phyloP scores from a whole-genome alignment of 1,140 invertebrate species.

The Stegodyphus dumicola region DNA sequence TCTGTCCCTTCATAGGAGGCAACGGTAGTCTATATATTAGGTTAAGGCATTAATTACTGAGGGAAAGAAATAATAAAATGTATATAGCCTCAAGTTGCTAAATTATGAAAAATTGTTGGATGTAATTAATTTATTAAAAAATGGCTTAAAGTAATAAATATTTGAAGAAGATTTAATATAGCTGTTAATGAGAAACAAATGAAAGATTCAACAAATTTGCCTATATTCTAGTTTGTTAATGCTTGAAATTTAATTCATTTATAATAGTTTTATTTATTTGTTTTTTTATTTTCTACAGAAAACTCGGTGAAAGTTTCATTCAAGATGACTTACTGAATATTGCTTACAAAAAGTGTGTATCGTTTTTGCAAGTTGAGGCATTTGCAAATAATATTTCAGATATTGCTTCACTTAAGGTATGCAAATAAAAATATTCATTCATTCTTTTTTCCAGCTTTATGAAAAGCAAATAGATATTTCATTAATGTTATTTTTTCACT shows the following conservation, averaged over 20 bases:
- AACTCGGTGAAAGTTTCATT: conserved; percentile 4
- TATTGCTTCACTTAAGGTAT: conserved; percentile 7
- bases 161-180: not conserved
- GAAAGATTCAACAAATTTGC: not conserved
- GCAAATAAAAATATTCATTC: not conserved
- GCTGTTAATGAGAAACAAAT: not conserved
- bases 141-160: too few relatives aligned
- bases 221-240: not conserved
- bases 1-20: too few relatives aligned
- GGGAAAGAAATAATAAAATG: too few relatives aligned
- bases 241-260: not conserved
- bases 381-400: not conserved
- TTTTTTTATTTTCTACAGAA: conserved; percentile 7
- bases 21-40: too few relatives aligned
- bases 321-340: conserved; percentile 1
- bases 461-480: not conserved
- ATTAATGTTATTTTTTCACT: too few relatives aligned
- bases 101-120: not conserved
- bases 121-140: not conserved
- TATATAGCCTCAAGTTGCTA: not conserved
- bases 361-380: conserved; percentile 2
- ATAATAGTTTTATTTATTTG: not conserved
- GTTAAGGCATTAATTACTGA: too few relatives aligned
- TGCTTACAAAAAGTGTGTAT: conserved; percentile 9
- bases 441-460: not conserved